Evolutionary conservation across 2,113 vertebrate species (phyloP), one percentile per base, ranked within the genome.

Genomic region (Chaetops frenatus): DNA sequence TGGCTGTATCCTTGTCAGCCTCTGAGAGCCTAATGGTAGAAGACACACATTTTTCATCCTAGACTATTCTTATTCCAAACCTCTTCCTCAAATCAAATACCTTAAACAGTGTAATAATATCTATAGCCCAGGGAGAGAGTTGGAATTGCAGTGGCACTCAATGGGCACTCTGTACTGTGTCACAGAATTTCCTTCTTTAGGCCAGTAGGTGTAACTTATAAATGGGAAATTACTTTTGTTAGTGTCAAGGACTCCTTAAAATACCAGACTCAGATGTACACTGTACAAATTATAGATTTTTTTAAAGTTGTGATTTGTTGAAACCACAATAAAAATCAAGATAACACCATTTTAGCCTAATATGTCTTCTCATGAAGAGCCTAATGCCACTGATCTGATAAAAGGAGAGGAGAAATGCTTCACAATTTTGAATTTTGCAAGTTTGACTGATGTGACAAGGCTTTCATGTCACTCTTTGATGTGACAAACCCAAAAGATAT

Each of bases 371-470:
- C 66, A 76, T 33, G 57, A 95, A 94, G 69, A 91, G 51, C 36
- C 38, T 83, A 81, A 57, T 74, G 20, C 5, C 42, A 77, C 8
- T 12, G 56, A 38, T 76, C 22, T 64, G 33, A 70, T 88, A 51
- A 71, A 86, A 91, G 76, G 76, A 95, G 61, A 95, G 40, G 44
- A 81, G 72, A 95, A 57, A 96, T 47, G 79, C 51, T 96, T 97
- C 81, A 28, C 28, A 86, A 57, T 56, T 80, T 58, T 82, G 25
- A 76, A 61, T 87, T 78, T 91, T 83, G 2, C 57, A 66, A 51
- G 10, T 74, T 89, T 93, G 18, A 60, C 53, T 79, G 57, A 87
- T 51, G 36, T 1, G 3, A 36, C 20, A 67, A 88, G 25, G 24
- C 77, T 96, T 95, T 83, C 44, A 86, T 70, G 33, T 66, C 54